A percentile compares a stretch with the other conserved stretches of the same genome.
Evolutionary conservation across 2,888 invertebrate species (phyloP).

Genomic region (Tipula confusa): DNA sequence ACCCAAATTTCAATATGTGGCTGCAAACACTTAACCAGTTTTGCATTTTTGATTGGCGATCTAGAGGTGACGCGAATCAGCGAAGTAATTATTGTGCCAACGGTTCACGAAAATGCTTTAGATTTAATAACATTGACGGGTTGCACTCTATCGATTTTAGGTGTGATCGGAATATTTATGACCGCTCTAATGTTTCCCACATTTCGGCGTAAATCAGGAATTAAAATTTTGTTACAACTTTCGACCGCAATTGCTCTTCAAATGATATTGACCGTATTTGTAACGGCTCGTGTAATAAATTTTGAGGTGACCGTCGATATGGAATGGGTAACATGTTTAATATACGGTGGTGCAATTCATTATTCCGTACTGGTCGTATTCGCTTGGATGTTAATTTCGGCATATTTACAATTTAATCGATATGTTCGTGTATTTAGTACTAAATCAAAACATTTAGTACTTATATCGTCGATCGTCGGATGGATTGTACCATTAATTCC

Average conservation of each 20-base stretch:
- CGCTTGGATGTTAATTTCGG: constrained; percentile 69
- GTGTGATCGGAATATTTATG: constrained; percentile 56
- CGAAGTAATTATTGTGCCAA: constrained; percentile 42
- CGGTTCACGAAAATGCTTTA: constrained; percentile 50
- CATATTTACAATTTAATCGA: constrained; percentile 61
- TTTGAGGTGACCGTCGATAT: constrained; percentile 43
- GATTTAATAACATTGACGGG: constrained; percentile 58
- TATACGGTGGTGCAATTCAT: constrained; percentile 59
- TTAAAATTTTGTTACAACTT: constrained; percentile 56
- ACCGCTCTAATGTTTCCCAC: constrained; percentile 57
- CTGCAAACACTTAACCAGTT: constrained; percentile 59
- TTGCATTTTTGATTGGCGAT: constrained; percentile 53
- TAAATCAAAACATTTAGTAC: constrained; percentile 57
- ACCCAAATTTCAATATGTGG: constrained; percentile 50
- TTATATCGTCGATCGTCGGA: constrained; percentile 58
- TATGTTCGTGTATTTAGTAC: constrained; percentile 61
- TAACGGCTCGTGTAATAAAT: constrained; percentile 43
- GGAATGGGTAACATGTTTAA: constrained; percentile 51
- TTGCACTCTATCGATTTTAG: constrained; percentile 56
- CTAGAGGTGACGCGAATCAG: constrained; percentile 40
- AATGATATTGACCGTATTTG: constrained; percentile 49
- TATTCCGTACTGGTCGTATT: constrained; percentile 65
- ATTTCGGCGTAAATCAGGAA: constrained; percentile 60
- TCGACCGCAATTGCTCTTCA: constrained; percentile 60
- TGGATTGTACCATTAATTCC: constrained; percentile 60